Conservation (phyloP, 2,113 vertebrate species). For the Lampris megalopsis region DNA sequence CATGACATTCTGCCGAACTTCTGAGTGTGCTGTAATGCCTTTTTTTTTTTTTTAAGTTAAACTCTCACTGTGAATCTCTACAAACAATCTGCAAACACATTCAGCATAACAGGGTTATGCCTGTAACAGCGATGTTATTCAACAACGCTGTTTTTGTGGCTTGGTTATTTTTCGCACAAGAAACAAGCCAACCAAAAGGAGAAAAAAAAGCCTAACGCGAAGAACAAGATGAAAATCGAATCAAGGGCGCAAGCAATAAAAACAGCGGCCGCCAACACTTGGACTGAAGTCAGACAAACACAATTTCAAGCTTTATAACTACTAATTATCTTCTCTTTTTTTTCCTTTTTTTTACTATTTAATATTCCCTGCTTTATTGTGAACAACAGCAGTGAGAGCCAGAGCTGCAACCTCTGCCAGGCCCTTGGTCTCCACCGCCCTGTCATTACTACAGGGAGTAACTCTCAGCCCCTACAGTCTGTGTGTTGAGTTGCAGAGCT, state of each 20-base stretch:
- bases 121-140: background rate
- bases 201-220: slow-evolving; percentile 7
- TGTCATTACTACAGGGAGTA: background rate
- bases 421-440: background rate
- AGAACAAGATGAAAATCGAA: slow-evolving; percentile 5
- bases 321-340: background rate
- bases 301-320: slow-evolving; percentile 16
- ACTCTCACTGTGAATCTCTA: slow-evolving; percentile 15
- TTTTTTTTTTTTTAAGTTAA: background rate
- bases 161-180: background rate
- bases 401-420: background rate
- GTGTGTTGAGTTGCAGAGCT: background rate
- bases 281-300: background rate
- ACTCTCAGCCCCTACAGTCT: slow-evolving; percentile 1
- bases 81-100: slow-evolving; percentile 4
- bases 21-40: background rate
- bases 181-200: background rate
- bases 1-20: background rate
- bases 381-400: background rate
- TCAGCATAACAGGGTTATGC: slow-evolving; percentile 10
- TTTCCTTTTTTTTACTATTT: background rate
- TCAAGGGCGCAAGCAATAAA: background rate
- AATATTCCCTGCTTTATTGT: background rate
- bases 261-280: background rate
- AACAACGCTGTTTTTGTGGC: background rate